Evolutionary conservation across 2,797 vertebrate species (phyloP).

Genomic region (Coreius guichenoti): DNA sequence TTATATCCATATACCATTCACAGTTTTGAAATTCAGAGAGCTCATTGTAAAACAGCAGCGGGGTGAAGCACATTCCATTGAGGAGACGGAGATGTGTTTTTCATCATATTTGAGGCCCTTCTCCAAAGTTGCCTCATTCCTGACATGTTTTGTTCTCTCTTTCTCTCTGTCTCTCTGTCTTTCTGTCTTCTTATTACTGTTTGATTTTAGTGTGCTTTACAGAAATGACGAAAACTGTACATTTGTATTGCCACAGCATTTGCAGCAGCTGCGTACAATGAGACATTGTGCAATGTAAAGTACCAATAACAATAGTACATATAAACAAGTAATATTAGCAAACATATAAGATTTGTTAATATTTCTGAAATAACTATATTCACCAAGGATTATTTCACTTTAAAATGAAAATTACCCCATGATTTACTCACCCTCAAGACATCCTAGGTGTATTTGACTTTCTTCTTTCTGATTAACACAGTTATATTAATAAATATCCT

Average conservation of each 20-base stretch:
- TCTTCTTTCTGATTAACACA: too few species aligned
- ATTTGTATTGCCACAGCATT: neutral
- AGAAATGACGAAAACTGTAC: neutral
- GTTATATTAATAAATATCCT: too few species aligned
- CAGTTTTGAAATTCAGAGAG: slow-evolving; percentile 17
- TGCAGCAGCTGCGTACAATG: neutral
- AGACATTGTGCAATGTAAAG: neutral
- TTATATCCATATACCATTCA: slow-evolving; percentile 17
- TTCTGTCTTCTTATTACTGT: neutral
- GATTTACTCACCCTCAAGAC: too few species aligned
- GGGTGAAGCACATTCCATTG: slow-evolving; percentile 23
- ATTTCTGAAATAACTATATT: neutral
- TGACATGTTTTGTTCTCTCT: slow-evolving; percentile 38
- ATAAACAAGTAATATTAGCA: neutral
- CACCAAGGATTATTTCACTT: too few species aligned
- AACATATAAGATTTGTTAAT: neutral
- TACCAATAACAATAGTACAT: neutral
- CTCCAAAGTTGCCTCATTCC: slow-evolving; percentile 52
- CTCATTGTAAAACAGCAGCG: slow-evolving; percentile 14
- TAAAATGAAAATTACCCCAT: too few species aligned
- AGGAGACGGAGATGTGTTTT: slow-evolving; percentile 46
- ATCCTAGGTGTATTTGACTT: too few species aligned
- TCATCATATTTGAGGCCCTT: slow-evolving; percentile 47
- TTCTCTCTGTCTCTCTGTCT: neutral
- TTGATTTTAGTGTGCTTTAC: neutral